Conservation (phyloP, 2,888 invertebrate species). For the Xanthia icteritia region DNA sequence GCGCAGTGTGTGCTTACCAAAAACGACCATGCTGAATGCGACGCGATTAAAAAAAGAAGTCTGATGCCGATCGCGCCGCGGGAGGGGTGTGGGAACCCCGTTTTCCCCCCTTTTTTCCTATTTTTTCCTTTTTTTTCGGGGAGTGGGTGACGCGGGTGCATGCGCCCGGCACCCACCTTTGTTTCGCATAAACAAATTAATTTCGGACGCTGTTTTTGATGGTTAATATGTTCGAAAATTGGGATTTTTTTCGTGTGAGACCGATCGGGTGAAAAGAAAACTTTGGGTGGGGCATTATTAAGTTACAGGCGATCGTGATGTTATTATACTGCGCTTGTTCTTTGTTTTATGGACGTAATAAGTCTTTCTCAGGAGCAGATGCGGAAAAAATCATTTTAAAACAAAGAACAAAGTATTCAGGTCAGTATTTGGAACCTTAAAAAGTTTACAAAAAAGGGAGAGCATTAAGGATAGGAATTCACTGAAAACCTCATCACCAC, state of each 20-base stretch:
- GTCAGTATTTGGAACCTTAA: background rate
- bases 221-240: constrained; percentile 88
- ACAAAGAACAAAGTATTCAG: background rate
- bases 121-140: constrained; percentile 87
- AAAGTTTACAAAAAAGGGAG: background rate
- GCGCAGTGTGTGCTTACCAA: constrained; percentile 90
- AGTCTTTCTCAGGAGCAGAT: background rate
- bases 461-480: background rate
- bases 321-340: constrained; percentile 20
- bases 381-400: background rate
- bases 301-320: constrained; percentile 26
- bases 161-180: constrained; percentile 89
- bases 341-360: background rate
- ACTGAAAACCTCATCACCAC: background rate
- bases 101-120: constrained; percentile 81
- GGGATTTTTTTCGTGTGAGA: constrained; percentile 72
- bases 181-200: constrained; percentile 91
- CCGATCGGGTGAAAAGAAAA: constrained; percentile 68
- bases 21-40: constrained; percentile 89
- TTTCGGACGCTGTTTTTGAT: constrained; percentile 90
- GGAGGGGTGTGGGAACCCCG: constrained; percentile 80
- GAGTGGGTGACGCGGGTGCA: constrained; percentile 89
- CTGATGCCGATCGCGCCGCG: constrained; percentile 90
- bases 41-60: constrained; percentile 91
- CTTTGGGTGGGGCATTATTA: constrained; percentile 55